These are phyloP conservation scores for Malachius bipustulatus DNA, from an alignment of 2,888 invertebrate species.

Conservation along the genomic window DNA sequence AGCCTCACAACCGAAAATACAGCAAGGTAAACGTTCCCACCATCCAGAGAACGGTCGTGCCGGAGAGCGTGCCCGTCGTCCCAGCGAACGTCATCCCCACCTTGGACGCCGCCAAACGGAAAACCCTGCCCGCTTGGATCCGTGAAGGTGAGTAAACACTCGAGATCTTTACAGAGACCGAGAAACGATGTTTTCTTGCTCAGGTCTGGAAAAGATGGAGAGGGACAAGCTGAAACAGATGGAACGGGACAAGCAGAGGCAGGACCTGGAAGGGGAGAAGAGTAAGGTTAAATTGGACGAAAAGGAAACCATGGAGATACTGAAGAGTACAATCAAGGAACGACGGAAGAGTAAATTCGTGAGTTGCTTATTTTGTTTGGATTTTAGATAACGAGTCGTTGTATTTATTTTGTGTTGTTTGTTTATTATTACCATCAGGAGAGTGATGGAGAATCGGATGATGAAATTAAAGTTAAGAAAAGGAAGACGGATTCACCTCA, in stretches of 20 bases:
- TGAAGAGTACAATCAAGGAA: constrained; percentile 33
- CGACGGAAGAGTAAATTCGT: constrained; percentile 50
- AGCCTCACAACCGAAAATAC: constrained; percentile 34
- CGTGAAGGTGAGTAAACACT: constrained; percentile 57
- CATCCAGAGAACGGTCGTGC: constrained; percentile 22
- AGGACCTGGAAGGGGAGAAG: constrained; percentile 48
- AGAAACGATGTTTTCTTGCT: too few species aligned
- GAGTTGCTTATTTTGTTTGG: constrained; percentile 26
- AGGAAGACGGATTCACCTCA: constrained; percentile 28
- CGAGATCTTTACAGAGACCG: not conserved
- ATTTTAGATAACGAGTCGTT: constrained; percentile 4
- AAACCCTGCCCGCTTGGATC: constrained; percentile 95
- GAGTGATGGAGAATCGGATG: constrained; percentile 39
- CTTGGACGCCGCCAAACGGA: constrained; percentile 72
- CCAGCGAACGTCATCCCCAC: constrained; percentile 16
- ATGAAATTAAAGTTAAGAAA: constrained; percentile 35
- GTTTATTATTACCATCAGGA: constrained; percentile 23
- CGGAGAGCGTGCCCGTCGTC: constrained; percentile 26
- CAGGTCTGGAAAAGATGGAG: constrained; percentile 95
- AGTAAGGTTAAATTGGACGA: constrained; percentile 42
- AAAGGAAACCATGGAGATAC: constrained; percentile 39
- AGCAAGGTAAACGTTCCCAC: constrained; percentile 34
- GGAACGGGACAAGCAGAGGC: constrained; percentile 61
- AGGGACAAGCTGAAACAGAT: constrained; percentile 79
- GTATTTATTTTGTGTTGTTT: constrained; percentile 10